Evolutionary conservation across 2,113 vertebrate species (phyloP).

Genomic region (Myotis davidii): DNA sequence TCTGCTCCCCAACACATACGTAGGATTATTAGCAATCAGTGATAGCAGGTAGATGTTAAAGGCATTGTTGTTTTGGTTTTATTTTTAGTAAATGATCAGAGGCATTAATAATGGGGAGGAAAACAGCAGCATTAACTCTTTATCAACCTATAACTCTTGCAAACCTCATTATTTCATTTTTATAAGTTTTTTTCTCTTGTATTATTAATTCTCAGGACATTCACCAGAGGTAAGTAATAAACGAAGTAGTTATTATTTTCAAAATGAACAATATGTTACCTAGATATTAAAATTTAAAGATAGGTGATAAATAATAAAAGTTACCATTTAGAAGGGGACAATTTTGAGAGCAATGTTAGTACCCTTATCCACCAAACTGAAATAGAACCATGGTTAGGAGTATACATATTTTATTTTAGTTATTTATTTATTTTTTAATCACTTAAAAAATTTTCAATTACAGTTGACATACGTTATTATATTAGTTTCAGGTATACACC

Average conservation of each 20-base stretch:
- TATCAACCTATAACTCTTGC: not conserved
- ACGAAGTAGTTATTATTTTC: not conserved
- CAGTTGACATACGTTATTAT: not conserved
- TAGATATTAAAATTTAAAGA: conserved; percentile 18
- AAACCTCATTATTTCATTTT: conserved; percentile 29
- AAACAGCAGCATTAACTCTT: not conserved
- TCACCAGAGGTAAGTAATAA: not conserved
- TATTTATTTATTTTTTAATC: not conserved
- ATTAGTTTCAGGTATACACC: not conserved
- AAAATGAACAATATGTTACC: not conserved
- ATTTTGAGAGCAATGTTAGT: not conserved
- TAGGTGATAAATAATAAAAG: not conserved
- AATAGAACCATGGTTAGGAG: not conserved
- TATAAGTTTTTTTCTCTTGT: not conserved
- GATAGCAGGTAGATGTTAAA: not conserved
- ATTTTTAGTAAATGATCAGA: conserved; percentile 35
- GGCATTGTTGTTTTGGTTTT: not conserved
- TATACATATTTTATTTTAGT: not conserved
- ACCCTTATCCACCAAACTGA: not conserved
- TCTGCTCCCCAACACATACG: not conserved
- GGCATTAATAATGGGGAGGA: not conserved
- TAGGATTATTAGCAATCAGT: not conserved
- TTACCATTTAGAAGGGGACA: not conserved
- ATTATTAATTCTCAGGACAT: not conserved
- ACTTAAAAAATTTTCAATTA: not conserved